phyloP scores from a whole-genome alignment of 2,797 vertebrate species.

The Propithecus perrieri region DNA sequence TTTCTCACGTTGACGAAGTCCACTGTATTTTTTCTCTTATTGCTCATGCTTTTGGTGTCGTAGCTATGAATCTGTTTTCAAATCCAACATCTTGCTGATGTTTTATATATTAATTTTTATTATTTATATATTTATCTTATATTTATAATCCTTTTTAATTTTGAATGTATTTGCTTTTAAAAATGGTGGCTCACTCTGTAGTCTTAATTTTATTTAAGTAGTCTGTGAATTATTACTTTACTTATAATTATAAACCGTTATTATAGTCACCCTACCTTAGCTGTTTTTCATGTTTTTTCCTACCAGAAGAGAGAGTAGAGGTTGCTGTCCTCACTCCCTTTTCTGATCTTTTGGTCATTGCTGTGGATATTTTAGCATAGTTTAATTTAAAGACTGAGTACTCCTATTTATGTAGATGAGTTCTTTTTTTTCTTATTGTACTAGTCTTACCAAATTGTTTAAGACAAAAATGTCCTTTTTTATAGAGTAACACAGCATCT shows the following conservation, averaged over 20 bases:
- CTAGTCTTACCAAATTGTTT: not conserved
- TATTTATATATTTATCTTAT: not conserved
- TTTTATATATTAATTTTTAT: not conserved
- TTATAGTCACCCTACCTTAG: not conserved
- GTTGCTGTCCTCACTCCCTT: not conserved
- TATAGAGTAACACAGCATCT: constrained; percentile 93
- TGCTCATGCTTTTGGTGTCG: not conserved
- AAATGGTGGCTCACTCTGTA: not conserved
- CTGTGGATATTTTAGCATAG: not conserved
- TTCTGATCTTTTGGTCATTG: not conserved
- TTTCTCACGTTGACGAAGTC: not conserved
- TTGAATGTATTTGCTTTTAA: constrained; percentile 20
- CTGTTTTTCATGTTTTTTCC: not conserved
- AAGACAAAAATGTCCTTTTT: constrained; percentile 14
- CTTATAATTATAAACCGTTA: not conserved
- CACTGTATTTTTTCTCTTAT: not conserved
- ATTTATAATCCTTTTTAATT: not conserved
- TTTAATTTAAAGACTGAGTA: not conserved
- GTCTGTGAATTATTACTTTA: not conserved
- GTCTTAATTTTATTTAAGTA: not conserved
- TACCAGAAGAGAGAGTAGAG: not conserved
- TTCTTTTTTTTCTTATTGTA: not conserved
- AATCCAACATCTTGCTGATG: not conserved
- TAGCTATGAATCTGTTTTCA: not conserved
- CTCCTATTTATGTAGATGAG: not conserved